These are phyloP conservation scores for Leptopilina myrica DNA, from an alignment of 2,888 invertebrate genomes.

Conservation along the genomic window DNA sequence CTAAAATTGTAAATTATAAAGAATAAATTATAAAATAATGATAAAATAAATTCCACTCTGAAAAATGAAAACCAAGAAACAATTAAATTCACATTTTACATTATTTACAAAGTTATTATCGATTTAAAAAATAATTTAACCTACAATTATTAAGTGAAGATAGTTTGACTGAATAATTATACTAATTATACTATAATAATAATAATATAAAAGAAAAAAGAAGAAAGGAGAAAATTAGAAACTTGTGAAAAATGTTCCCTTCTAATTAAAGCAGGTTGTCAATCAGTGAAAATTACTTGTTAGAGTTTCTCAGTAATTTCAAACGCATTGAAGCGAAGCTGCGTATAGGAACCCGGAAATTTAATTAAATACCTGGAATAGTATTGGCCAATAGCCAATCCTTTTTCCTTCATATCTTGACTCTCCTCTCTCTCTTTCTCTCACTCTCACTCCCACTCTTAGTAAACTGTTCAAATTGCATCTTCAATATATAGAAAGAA, in stretches of 20 bases:
- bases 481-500: constrained; percentile 6
- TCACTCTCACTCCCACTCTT: background rate
- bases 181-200: too few relatives aligned
- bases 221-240: background rate
- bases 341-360: constrained; percentile 33
- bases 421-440: background rate
- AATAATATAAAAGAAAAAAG: too few relatives aligned
- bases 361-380: constrained; percentile 36
- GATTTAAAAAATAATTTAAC: too few relatives aligned
- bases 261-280: constrained; percentile 23
- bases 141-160: too few relatives aligned
- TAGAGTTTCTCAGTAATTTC: constrained; percentile 8
- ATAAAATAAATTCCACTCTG: too few relatives aligned
- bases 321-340: constrained; percentile 18
- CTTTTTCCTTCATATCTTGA: constrained; percentile 14
- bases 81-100: too few relatives aligned
- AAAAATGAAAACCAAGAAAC: too few relatives aligned
- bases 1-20: too few relatives aligned
- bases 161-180: too few relatives aligned
- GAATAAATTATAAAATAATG: too few relatives aligned
- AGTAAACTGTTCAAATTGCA: constrained; percentile 25
- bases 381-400: constrained; percentile 29
- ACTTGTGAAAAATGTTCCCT: background rate
- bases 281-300: constrained; percentile 36
- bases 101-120: too few relatives aligned